These are phyloP conservation scores for Dermolepida albohirtum DNA, from an alignment of 2,888 invertebrate species.

Conservation along the genomic window DNA sequence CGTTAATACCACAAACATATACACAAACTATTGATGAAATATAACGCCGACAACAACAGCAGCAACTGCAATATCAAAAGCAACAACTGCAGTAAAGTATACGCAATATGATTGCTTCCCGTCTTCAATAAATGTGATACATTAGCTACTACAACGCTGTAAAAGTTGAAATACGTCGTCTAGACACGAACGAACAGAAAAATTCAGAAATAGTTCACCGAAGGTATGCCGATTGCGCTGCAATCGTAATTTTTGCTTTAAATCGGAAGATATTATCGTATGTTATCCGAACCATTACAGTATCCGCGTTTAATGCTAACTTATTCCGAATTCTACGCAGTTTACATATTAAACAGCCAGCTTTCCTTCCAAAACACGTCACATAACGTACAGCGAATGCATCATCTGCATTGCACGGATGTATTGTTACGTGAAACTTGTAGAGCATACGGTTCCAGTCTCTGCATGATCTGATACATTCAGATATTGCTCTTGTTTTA, in stretches of 20 bases:
- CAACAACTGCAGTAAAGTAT: not conserved
- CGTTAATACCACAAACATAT: too few species aligned
- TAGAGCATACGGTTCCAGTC: too few species aligned
- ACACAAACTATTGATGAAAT: too few species aligned
- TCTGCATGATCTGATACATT: too few species aligned
- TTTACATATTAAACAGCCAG: not conserved
- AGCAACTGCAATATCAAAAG: not conserved
- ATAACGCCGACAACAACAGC: not conserved
- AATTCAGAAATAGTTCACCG: not conserved
- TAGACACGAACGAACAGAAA: slow-evolving; percentile 1
- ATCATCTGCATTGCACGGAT: slow-evolving; percentile 4
- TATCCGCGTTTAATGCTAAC: slow-evolving; percentile 18
- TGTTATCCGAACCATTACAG: slow-evolving; percentile 21
- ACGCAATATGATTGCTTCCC: not conserved
- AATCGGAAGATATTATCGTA: slow-evolving; percentile 25
- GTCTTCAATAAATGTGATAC: slow-evolving; percentile 1
- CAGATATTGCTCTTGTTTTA: too few species aligned
- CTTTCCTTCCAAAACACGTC: not conserved
- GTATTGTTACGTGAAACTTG: too few species aligned
- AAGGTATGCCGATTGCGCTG: not conserved
- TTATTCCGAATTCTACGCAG: slow-evolving; percentile 1
- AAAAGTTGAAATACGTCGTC: slow-evolving; percentile 15
- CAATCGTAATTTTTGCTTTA: slow-evolving; percentile 6
- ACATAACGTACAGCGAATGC: not conserved
- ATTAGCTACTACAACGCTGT: not conserved